phyloP scores from a whole-genome alignment of 2,888 invertebrate genomes.

The Deilephila porcellus region DNA sequence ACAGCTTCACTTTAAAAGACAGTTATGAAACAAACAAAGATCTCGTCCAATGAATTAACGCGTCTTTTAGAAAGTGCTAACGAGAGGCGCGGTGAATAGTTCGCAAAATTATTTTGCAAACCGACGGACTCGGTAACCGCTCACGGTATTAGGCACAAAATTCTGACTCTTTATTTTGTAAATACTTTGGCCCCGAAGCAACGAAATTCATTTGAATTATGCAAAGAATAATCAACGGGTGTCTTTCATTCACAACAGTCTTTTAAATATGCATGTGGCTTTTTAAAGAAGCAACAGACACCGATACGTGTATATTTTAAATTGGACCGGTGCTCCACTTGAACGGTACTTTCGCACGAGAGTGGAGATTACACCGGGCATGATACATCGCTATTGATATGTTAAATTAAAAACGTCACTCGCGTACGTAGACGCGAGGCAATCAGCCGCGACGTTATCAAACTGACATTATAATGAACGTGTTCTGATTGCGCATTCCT shows the following conservation, averaged over 20 bases:
- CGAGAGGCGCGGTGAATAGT: slow-evolving; percentile 35
- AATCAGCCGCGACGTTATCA: slow-evolving; percentile 30
- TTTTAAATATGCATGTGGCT: slow-evolving; percentile 41
- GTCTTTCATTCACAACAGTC: slow-evolving; percentile 49
- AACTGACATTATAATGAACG: slow-evolving; percentile 33
- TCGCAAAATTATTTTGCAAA: slow-evolving; percentile 53
- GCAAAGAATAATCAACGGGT: slow-evolving; percentile 58
- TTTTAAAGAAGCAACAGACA: slow-evolving; percentile 12
- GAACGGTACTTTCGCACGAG: neutral
- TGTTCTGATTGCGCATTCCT: slow-evolving; percentile 42
- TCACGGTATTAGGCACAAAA: slow-evolving; percentile 48
- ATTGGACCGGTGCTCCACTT: slow-evolving; percentile 5
- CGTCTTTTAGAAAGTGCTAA: slow-evolving; percentile 47
- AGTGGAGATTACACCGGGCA: slow-evolving; percentile 20
- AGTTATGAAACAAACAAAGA: slow-evolving; percentile 34
- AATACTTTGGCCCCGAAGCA: slow-evolving; percentile 55
- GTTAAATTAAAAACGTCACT: slow-evolving; percentile 34
- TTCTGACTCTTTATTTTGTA: slow-evolving; percentile 61
- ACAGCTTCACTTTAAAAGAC: slow-evolving; percentile 15
- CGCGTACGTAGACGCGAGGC: slow-evolving; percentile 15
- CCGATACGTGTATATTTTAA: slow-evolving; percentile 1
- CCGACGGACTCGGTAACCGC: slow-evolving; percentile 47
- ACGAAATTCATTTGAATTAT: slow-evolving; percentile 56
- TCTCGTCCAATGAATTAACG: slow-evolving; percentile 38
- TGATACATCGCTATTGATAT: slow-evolving; percentile 33